These are phyloP conservation scores for Laticauda colubrina DNA, from an alignment of 2,113 vertebrate genomes.

Conservation along the genomic window DNA sequence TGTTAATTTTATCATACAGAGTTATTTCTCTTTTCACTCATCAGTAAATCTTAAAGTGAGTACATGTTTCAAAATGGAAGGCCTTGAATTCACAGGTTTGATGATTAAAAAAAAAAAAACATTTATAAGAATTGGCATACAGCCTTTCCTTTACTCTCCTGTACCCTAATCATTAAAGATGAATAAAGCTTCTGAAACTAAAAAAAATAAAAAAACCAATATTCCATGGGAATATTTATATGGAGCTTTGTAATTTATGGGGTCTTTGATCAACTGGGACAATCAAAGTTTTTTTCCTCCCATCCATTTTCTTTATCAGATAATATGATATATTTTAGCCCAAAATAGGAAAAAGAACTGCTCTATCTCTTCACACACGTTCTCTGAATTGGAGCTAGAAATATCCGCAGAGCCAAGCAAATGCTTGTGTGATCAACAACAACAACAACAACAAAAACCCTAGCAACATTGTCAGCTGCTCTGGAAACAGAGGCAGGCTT, in stretches of 20 bases:
- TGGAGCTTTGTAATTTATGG: constrained; percentile 41
- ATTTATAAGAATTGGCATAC: not conserved
- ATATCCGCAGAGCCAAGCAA: constrained; percentile 49
- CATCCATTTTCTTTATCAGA: constrained; percentile 46
- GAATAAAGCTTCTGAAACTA: not conserved
- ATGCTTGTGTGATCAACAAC: constrained; percentile 45
- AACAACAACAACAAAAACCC: not conserved
- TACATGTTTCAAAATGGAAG: not conserved
- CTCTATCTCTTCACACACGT: constrained; percentile 45
- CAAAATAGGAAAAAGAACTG: constrained; percentile 50
- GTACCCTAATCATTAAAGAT: not conserved
- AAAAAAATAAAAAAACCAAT: not conserved
- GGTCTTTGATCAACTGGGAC: constrained; percentile 41
- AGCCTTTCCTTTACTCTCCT: not conserved
- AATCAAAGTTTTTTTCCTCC: constrained; percentile 53
- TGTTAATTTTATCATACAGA: not conserved
- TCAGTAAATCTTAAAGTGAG: not conserved
- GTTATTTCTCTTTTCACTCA: not conserved
- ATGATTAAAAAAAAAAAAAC: not conserved
- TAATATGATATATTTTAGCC: constrained; percentile 45
- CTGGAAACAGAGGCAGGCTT: constrained; percentile 50
- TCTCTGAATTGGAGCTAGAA: constrained; percentile 32
- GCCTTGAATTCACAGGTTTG: not conserved
- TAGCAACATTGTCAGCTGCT: constrained; percentile 21
- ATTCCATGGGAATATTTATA: not conserved